These are phyloP conservation scores for Bothrops jararaca DNA, from an alignment of 2,113 vertebrate species.

Conservation along the genomic window DNA sequence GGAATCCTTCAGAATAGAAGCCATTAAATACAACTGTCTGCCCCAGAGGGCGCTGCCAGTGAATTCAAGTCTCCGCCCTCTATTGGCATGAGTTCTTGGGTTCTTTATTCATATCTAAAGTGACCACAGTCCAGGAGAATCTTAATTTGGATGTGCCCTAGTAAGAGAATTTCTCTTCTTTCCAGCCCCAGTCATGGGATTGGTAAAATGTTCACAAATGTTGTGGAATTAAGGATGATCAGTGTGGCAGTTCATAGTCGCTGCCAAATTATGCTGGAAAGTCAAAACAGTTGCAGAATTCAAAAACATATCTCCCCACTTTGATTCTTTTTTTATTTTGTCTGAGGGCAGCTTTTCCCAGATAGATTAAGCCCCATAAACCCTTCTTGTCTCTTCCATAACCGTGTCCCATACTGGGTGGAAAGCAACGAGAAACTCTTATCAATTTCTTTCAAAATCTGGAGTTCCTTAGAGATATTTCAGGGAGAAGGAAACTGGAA, in stretches of 20 bases:
- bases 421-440: neutral
- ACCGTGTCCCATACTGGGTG: neutral
- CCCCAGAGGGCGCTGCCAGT: neutral
- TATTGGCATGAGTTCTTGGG: neutral
- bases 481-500: neutral
- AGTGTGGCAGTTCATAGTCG: neutral
- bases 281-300: neutral
- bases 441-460: neutral
- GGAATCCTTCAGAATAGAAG: neutral
- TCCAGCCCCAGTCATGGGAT: neutral
- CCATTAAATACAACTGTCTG: neutral
- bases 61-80: neutral
- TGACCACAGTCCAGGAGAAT: neutral
- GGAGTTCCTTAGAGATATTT: neutral
- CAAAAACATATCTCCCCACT: neutral
- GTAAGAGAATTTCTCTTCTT: neutral
- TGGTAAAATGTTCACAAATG: neutral
- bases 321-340: neutral
- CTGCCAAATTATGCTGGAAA: neutral
- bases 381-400: neutral
- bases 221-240: neutral
- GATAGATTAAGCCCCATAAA: neutral
- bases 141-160: neutral
- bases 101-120: neutral
- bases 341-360: neutral